Percentiles rank a stretch among this genome's conserved stretches.
These are phyloP conservation scores for Hydrotaea diabolus DNA, from an alignment of 2,888 invertebrate species.

Conservation along the genomic window DNA sequence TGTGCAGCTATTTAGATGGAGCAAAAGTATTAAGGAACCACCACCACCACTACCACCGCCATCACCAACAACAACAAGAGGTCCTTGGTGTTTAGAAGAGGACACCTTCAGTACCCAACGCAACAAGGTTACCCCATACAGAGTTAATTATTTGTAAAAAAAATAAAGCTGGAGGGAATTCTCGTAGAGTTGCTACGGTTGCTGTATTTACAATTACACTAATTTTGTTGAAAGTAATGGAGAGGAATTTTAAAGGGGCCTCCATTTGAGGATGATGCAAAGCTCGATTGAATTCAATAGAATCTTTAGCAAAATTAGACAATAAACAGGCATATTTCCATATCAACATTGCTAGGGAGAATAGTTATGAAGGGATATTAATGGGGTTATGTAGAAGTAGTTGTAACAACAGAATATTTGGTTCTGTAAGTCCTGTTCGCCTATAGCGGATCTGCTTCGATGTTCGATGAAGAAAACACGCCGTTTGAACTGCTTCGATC, in stretches of 20 bases:
- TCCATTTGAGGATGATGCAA: no score
- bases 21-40: background rate
- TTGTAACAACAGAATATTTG: no score
- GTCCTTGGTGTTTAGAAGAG: background rate
- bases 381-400: no score
- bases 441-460: no score
- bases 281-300: no score
- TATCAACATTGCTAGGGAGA: no score
- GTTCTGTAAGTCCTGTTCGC: no score
- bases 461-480: no score
- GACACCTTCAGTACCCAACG: background rate
- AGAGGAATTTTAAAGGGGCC: background rate
- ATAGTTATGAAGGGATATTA: no score
- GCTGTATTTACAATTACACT: constrained; percentile 5
- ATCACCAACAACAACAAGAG: background rate
- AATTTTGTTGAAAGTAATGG: constrained; percentile 21
- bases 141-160: constrained; percentile 32
- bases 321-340: no score
- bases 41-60: background rate
- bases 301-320: no score
- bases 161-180: background rate
- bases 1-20: background rate
- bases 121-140: constrained; percentile 14
- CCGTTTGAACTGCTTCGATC: no score
- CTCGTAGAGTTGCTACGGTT: background rate